Conservation (phyloP, 1,140 invertebrate genomes). For the Scaptomyza montana region DNA sequence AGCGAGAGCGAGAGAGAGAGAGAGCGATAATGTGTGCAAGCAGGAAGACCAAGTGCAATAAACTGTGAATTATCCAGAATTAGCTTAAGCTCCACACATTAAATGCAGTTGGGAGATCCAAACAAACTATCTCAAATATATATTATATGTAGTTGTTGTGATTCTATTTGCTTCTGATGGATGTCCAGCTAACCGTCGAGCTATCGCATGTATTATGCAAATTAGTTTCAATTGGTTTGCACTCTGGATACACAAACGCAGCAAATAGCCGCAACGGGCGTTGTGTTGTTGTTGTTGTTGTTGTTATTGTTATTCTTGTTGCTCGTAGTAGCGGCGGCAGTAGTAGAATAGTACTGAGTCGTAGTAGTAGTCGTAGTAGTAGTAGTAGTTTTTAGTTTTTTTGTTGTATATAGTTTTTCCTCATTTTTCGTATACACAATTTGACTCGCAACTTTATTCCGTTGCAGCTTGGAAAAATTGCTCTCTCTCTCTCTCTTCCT, state of each 20-base stretch:
- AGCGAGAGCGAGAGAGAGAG: constrained; percentile 59
- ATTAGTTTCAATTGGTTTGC: constrained; percentile 82
- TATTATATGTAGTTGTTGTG: not conserved
- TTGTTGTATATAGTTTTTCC: constrained; percentile 27
- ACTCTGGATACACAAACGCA: constrained; percentile 64
- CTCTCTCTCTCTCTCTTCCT: not conserved
- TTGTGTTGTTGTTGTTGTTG: constrained; percentile 7
- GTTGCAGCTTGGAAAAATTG: constrained; percentile 37
- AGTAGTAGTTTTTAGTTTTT: not conserved
- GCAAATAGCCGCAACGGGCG: constrained; percentile 38
- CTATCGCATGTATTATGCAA: constrained; percentile 66
- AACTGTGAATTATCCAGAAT: constrained; percentile 79
- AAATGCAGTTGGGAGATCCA: constrained; percentile 40
- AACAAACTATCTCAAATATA: too few relatives aligned
- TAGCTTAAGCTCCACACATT: constrained; percentile 28
- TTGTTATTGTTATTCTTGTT: constrained; percentile 43
- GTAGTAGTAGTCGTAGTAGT: constrained; percentile 28
- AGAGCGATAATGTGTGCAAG: too few relatives aligned
- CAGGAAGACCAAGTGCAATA: constrained; percentile 79
- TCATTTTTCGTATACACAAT: constrained; percentile 69
- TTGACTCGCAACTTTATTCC: constrained; percentile 39
- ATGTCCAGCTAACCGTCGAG: constrained; percentile 59
- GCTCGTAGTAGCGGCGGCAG: constrained; percentile 40
- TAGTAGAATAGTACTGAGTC: constrained; percentile 31
- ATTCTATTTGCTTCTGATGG: constrained; percentile 65